Base-by-base conservation (phyloP, 1,140 invertebrate species). In the Ericerus pela region DNA sequence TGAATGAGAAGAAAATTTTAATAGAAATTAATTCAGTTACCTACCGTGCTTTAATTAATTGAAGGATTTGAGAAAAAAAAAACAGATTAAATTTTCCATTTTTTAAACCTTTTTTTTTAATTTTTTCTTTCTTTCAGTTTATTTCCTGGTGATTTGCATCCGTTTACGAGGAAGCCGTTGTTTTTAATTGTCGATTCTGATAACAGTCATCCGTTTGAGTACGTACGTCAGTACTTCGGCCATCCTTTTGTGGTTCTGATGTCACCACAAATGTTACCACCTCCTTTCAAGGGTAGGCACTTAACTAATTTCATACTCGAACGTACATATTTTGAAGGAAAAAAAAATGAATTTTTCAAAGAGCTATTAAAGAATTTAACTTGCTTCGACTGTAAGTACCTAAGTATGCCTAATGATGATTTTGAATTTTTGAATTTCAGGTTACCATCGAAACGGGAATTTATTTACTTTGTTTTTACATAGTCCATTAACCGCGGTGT, bases 401-500 rank as follows among this genome's bases (percentile, higher is more conserved):
- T n/a, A n/a, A n/a, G n/a, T n/a, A n/a, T n/a, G n/a, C n/a, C n/a
- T n/a, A n/a, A n/a, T n/a, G n/a, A n/a, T n/a, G n/a, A n/a, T n/a
- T n/a, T n/a, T n/a, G n/a, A n/a, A n/a, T 47, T 47, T 47, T 47
- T 18, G 22, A 24, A 33, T n/a, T 24, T 63, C 77, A 83, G 91
- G 94, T 72, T 80, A 88, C 63, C 82, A 88, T 66, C 83, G 88
- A 67, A 88, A 91, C 66, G 94, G 94, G 43, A 93, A 84, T 65
- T 73, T 97, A 56, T 95, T 96, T 71, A 96, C 92, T 26, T 73
- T 96, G 63, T 97, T 96, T 74, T 79, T 97, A 55, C 90, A 96
- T 71, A 88, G 85, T 65, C 92, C 93, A 31, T 73, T 96, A 62
- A 88, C 88, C 63, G 94, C 89, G 51, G 83, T 96, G 67, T 95